Evolutionary conservation across 2,113 vertebrate species (phyloP), one percentile per base, ranked within the genome.

Genomic region (Catagonus wagneri): DNA sequence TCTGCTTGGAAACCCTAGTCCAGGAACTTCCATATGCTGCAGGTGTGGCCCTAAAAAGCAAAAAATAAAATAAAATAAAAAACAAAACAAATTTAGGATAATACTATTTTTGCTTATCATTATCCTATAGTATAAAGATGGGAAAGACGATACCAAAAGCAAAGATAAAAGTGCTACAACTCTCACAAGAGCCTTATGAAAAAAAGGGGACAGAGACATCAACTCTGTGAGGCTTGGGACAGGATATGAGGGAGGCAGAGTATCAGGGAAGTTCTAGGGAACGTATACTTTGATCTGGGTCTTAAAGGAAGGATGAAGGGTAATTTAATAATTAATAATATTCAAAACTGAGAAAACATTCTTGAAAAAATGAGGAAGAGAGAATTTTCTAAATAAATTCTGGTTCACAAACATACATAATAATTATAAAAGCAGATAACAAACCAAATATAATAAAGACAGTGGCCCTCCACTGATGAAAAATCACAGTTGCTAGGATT

Each of bases 321-420:
- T 20, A 72, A 90, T 68, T 78, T 23, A 96, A 60, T 58, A 60
- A 94, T 83, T 44, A 90, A 12, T 69, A 96, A 66, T 50, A 91
- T 72, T 85, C 19, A 81, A 94, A 93, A 83, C 65, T 14, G 87
- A 50, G n/a, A 50, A 36, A 80, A 81, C 1, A 72, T 87, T 93
- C 71, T 52, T 36, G 9, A 56, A 25, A 93, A 96, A 97, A 66
- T n/a, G 13, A 94, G 66, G 14, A 83, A 61, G 39, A 94, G 2
- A 95, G 20, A 89, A 81, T 4, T 93, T 95, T 66, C 84, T 79
- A 71, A 23, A 44, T 96, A 54, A 93, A 92, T 78, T 87, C 44
- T 85, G 94, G 25, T 39, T 92, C 23, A 84, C 7, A 76, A 25
- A 15, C 29, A 34, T 72, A 95, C 2, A 13, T 15, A 92, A 78